Evolutionary conservation across 2,113 vertebrate genomes (phyloP), one percentile per base, ranked within the genome.

Genomic region (Dissostichus mawsoni): DNA sequence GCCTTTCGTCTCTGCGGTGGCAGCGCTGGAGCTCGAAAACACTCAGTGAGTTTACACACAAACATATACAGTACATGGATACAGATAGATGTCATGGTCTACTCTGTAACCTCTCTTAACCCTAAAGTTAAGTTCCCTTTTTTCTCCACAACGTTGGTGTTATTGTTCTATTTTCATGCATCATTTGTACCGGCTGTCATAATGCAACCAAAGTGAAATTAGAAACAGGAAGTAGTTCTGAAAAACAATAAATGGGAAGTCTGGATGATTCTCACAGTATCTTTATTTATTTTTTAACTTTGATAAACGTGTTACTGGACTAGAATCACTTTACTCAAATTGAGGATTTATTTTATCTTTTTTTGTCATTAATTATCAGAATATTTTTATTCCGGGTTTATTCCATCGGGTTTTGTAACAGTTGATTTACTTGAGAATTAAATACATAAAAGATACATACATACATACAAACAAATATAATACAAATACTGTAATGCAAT

Each of bases 1-100:
- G 91, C 96, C 97, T 56, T 99, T 99, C 88, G 95, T 98, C 82
- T 94, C 96, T 69, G 96, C 96, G 41, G 96, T 99, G 89, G 96
- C 96, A 18, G 95, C 95, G 29, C 93, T 99, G 33, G 98, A 99
- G 90, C 94, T 99, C 93, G 97, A 96, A 81, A 96, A 98, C 89
- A 99, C 97, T 50, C 97, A 98, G 98, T 99, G 95, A 91, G 98
- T 96, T 16, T 41, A 64, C 20, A 8, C 41, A 58, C 51, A 45
- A 8, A 23, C 16, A 11, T 11, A 14, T 51, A 13, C 50, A 53
- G 72, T 25, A 20, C 33, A 25, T 50, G 36, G 8, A 51, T 9
- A 55, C 64, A 63, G 14, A 55, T 57, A 41, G 14, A 58, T 57
- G 25, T 41, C 41, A 69, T 29, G 20, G 8, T 33, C 64, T 12